Evolutionary conservation across 2,113 vertebrate genomes (phyloP), one percentile per base, ranked within the genome.

Genomic region (Nyctibius bracteatus): DNA sequence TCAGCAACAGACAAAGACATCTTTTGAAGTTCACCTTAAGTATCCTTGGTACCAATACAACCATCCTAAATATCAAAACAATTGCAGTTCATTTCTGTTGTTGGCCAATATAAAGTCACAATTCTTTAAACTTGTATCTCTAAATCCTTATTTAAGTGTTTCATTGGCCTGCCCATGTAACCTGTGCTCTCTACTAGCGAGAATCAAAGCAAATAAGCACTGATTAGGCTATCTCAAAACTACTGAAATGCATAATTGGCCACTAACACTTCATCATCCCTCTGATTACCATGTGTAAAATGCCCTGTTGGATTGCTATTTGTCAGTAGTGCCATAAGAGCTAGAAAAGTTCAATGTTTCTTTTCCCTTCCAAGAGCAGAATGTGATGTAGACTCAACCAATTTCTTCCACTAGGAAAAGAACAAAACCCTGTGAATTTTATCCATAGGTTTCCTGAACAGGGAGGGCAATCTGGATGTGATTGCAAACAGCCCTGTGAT

Each of bases 11-110:
- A 70, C 33, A 73, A 65, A 96, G 73, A 65, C 41, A 61, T 89
- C 66, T 68, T 89, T 72, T 92, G 73, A 95, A 81, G 43, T 81
- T 75, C 61, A 94, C 44, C 63, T 87, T 73, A 93, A 90, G 85
- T 93, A 72, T 92, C 86, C 63, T 74, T 55, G 24, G 7, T 91
- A 85, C 51, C 58, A 52, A 65, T 77, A 37, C 35, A 74, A 52
- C 66, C 57, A 49, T 51, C 77, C 63, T 68, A 92, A 91, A 86
- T 68, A 90, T n/a, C 55, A 85, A 75, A 92, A 82, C 67, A 73
- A 43, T 55, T 89, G n/a, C 41, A 72, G 27, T 61, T 81, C 3
- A 6, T 92, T 96, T 88, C 75, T 74, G 28, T 49, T 65, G 14
- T 31, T 77, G 70, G 47, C 31, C 43, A 24, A 23, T 33, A 66